phyloP scores from a whole-genome alignment of 53 echinoderm and acorn worm genomes.

The Paelopatides confundens region DNA sequence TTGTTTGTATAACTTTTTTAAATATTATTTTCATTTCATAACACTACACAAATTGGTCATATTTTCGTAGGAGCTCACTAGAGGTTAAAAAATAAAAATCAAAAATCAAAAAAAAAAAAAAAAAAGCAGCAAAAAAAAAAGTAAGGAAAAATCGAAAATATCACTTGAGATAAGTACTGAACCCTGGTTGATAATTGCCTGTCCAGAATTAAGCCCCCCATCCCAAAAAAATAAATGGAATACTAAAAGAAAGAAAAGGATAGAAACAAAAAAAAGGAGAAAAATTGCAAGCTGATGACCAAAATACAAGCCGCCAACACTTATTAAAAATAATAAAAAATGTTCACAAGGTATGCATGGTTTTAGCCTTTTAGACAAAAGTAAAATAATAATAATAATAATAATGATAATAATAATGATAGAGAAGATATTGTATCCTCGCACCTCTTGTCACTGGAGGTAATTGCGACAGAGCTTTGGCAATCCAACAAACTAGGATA shows the following conservation, averaged over 20 bases:
- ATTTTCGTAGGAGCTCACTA: too few relatives aligned
- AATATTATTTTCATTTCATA: background rate
- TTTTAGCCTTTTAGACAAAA: slow-evolving; percentile 1
- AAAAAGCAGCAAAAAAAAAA: background rate
- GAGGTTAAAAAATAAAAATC: too few relatives aligned
- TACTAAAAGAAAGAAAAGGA: slow-evolving; percentile 8
- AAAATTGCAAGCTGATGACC: slow-evolving; percentile 14
- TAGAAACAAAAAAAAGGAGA: slow-evolving; percentile 1
- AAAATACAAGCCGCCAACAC: slow-evolving; percentile 4
- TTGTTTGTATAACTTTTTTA: too few relatives aligned
- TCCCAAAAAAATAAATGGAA: slow-evolving; percentile 5
- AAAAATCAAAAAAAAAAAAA: background rate
- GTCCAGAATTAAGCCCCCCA: slow-evolving; percentile 38
- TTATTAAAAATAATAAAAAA: background rate
- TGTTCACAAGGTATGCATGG: slow-evolving; percentile 22
- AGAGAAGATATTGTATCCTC: too few relatives aligned
- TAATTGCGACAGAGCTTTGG: background rate
- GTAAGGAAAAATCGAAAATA: background rate
- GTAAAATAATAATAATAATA: background rate
- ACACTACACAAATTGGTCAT: too few relatives aligned
- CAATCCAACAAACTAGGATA: background rate
- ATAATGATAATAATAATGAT: background rate
- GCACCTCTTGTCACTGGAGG: too few relatives aligned
- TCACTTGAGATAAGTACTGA: slow-evolving; percentile 3
- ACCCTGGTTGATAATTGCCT: slow-evolving; percentile 32